Evolutionary conservation across 2,797 vertebrate species (phyloP), one percentile per base, ranked within the genome.

Genomic region (Remorina albescens): DNA sequence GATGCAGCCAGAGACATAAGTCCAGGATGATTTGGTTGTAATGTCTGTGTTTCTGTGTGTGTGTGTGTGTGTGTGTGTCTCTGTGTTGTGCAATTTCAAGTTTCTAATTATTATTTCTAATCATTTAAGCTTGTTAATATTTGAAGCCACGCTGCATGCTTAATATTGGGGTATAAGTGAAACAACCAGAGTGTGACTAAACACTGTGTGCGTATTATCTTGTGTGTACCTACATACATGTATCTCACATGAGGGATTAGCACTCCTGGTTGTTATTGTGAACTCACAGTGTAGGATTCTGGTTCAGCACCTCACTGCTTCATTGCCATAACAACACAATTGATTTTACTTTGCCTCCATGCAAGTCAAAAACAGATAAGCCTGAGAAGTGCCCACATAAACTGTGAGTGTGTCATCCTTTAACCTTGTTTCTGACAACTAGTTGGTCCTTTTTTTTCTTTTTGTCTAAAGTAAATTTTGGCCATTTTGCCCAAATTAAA

Each of bases 21-120:
- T 58, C 8, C 6, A 26, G 53, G 32, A 36, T 21, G 34, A 79
- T 74, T 46, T 18, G 4, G 21, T 41, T 62, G 54, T 57, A 72
- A n/a, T n/a, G n/a, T n/a, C 12, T 28, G 50, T 70, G 32, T 6
- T 6, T 6, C 2, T 26, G 23, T 51, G 61, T 49, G 41, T 19
- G 46, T 53, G 49, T 51, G 61, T 49, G 41, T 19, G 46, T 53
- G 49, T 69, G n/a, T 7, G 5, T 37, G 11, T 25, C 49, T 53
- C 25, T 19, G 54, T 44, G 23, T 47, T 41, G 41, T 19, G 7
- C 30, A 6, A 30, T 47, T 19, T 26, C 11, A 23, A 0, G n/a
- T 67, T 32, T 44, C 23, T 6, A 2, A 12, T 44, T 18, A 15
- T 61, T 21, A n/a, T 67, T 32, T 44, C 23, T 6, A 2, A 12